Evolutionary conservation across 2,888 invertebrate genomes (phyloP).

Genomic region (Lithophane semibrunnea): DNA sequence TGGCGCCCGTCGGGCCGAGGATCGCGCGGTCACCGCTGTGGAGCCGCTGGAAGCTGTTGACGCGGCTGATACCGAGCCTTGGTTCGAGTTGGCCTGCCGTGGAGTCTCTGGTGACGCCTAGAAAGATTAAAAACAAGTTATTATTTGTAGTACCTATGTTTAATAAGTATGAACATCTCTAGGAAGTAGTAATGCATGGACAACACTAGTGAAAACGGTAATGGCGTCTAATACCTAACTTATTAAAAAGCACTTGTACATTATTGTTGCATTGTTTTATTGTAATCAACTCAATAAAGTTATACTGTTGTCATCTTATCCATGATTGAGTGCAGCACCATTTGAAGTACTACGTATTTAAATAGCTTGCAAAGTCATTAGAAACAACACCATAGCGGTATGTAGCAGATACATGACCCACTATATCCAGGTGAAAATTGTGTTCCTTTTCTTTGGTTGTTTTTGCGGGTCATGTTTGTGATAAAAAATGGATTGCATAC

Average conservation of each 20-base stretch:
- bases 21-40: conserved; percentile 80
- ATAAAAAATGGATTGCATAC: not conserved
- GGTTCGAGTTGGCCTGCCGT: conserved; percentile 82
- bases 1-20: conserved; percentile 87
- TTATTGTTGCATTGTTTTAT: not conserved
- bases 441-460: not conserved
- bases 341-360: not conserved
- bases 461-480: not conserved
- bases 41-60: conserved; percentile 86
- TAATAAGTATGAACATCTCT: not conserved
- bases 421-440: not conserved
- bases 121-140: not conserved
- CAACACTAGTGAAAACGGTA: not conserved
- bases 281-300: not conserved
- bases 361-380: not conserved
- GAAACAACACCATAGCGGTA: too few relatives aligned
- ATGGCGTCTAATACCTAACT: not conserved
- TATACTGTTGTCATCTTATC: not conserved
- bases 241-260: not conserved
- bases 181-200: not conserved
- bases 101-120: conserved; percentile 79
- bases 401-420: not conserved
- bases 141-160: not conserved
- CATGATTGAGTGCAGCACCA: not conserved
- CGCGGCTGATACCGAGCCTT: conserved; percentile 87